These are phyloP conservation scores for Oryzias curvinotus DNA, from an alignment of 2,113 vertebrate species.

Conservation along the genomic window DNA sequence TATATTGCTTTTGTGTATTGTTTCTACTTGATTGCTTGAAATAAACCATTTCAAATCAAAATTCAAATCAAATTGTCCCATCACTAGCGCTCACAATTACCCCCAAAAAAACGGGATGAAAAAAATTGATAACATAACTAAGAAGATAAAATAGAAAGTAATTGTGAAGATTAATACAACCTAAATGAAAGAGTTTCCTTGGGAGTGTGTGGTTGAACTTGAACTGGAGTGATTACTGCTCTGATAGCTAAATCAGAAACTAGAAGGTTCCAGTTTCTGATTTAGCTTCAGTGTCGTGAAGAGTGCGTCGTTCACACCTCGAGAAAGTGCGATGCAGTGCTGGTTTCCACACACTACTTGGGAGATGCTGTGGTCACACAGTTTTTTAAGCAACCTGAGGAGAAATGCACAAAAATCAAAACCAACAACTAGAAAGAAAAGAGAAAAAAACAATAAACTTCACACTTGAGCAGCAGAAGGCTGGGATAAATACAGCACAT, in stretches of 20 bases:
- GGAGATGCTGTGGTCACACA: conserved; percentile 90
- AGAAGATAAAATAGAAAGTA: too few species aligned
- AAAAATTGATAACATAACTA: too few species aligned
- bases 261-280: neutral
- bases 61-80: too few species aligned
- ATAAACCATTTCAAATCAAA: too few species aligned
- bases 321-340: conserved; percentile 95
- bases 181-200: too few species aligned
- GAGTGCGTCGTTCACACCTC: conserved; percentile 78
- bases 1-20: too few species aligned
- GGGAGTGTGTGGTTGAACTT: too few species aligned
- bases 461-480: neutral
- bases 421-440: neutral
- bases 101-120: too few species aligned
- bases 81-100: too few species aligned
- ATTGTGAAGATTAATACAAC: too few species aligned
- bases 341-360: conserved; percentile 97
- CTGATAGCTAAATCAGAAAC: neutral
- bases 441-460: neutral
- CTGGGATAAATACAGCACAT: neutral
- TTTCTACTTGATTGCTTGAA: too few species aligned
- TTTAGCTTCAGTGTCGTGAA: neutral
- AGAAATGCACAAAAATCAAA: conserved; percentile 8
- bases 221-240: neutral
- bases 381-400: conserved; percentile 89